Evolutionary conservation across 2,797 vertebrate species (phyloP), one percentile per base, ranked within the genome.

Genomic region (Sciurus vulgaris): DNA sequence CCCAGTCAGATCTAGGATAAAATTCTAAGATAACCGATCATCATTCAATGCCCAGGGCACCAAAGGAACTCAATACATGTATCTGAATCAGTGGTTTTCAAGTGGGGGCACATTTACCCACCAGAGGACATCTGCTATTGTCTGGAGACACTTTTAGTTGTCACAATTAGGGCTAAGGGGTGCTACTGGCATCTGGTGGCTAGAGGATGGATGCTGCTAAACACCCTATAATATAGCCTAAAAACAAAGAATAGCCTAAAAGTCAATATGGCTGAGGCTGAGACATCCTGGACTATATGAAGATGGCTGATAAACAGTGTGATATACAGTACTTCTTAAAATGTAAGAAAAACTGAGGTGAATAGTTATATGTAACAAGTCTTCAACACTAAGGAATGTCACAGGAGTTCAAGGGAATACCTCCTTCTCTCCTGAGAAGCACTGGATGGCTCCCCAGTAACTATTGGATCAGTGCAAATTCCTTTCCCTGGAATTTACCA

Each of bases 401-500:
- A 67, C 10, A 49, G 81, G 41, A 56, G 26, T 85, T 95, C 38
- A 51, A 84, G 49, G 59, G 38, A 84, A 81, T 13, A 91, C 17
- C 89, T 82, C 54, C 30, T 94, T 86, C 44, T 93, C 73, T 87
- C 35, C n/a, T 89, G 70, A 95, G 59, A 92, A 79, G 89, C 79
- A 83, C 8, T 78, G 18, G 28, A 86, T 47, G 6, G 59, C 15
- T 86, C 85, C 54, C 79, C n/a, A 54, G n/a, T 22, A 65, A 56
- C 72, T 47, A 84, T 54, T 70, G 51, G 83, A 88, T 90, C 22
- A 84, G 92, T 51, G 84, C 10, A 88, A 82, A 81, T 54, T 84
- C 26, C 51, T 41, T 92, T 35, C 51, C 51, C 17, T 91, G 22
- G 33, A 83, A 86, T 56, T 93, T 67, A 33, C 76, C 81, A 47